Evolutionary conservation across 2,797 vertebrate genomes (phyloP).

Genomic region (Lophotriccus pileatus): DNA sequence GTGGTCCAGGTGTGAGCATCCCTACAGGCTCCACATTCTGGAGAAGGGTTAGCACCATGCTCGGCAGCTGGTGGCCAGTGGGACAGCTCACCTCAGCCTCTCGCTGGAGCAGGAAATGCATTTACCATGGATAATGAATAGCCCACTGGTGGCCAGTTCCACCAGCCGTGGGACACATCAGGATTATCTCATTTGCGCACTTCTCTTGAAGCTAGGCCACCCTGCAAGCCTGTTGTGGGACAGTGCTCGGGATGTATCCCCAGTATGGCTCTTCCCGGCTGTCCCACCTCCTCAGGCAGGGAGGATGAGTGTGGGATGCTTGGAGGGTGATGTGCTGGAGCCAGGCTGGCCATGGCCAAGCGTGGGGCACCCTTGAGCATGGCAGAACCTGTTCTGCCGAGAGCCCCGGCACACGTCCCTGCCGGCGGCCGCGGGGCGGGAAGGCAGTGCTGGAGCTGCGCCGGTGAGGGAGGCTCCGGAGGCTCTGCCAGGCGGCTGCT

Average conservation of each 20-base stretch:
- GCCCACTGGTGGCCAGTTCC: neutral
- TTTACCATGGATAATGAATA: accelerated
- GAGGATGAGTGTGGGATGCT: neutral
- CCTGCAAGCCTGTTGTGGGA: accelerated
- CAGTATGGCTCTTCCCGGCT: neutral
- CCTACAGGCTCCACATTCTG: accelerated
- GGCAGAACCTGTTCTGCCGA: neutral
- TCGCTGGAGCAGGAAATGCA: accelerated
- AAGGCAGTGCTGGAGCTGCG: neutral
- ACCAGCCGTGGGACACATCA: accelerated
- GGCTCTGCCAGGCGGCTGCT: neutral
- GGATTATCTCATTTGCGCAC: accelerated
- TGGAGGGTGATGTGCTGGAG: accelerated
- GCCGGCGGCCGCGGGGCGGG: neutral
- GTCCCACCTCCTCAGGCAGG: accelerated
- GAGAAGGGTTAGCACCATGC: accelerated
- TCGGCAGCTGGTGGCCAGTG: accelerated
- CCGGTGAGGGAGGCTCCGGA: neutral
- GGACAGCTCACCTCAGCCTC: accelerated
- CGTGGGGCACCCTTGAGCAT: neutral
- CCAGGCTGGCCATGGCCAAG: neutral
- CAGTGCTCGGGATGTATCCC: accelerated
- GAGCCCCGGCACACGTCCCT: neutral
- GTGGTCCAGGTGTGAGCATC: neutral
- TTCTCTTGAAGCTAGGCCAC: accelerated